A percentile compares a stretch with the other conserved stretches of the same genome.
phyloP scores from a whole-genome alignment of 2,888 invertebrate species.

The Troilus luridus region DNA sequence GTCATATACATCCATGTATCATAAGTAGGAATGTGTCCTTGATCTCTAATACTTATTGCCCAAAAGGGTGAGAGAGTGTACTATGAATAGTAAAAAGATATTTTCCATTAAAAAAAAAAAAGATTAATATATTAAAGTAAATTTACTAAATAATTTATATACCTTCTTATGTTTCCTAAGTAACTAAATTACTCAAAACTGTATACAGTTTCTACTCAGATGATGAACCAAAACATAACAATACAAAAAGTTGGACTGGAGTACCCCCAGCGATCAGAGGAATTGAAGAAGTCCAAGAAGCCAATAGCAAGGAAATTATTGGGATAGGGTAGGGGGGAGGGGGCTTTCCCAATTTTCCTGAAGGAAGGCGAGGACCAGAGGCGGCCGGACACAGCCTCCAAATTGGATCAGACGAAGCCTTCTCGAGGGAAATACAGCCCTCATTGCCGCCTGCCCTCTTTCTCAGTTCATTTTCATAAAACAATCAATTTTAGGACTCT shows the following conservation, averaged over 20 bases:
- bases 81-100: too few relatives aligned
- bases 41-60: too few relatives aligned
- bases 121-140: too few relatives aligned
- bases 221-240: too few relatives aligned
- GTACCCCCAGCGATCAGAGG: not conserved
- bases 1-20: too few relatives aligned
- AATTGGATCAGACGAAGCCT: conserved; percentile 19
- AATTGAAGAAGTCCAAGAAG: not conserved
- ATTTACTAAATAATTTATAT: too few relatives aligned
- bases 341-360: not conserved
- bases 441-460: not conserved
- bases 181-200: too few relatives aligned
- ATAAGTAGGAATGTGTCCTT: too few relatives aligned
- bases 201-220: too few relatives aligned
- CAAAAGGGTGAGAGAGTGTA: too few relatives aligned
- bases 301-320: conserved; percentile 25
- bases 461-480: conserved; percentile 35
- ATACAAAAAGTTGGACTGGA: not conserved
- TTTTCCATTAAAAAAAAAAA: too few relatives aligned
- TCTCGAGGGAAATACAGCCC: conserved; percentile 30
- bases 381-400: not conserved
- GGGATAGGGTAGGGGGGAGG: not conserved
- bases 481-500: conserved; percentile 25
- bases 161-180: too few relatives aligned
- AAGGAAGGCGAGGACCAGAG: not conserved